These are phyloP conservation scores for Oreochromis grahami DNA, from an alignment of 2,797 vertebrate genomes.

Conservation along the genomic window DNA sequence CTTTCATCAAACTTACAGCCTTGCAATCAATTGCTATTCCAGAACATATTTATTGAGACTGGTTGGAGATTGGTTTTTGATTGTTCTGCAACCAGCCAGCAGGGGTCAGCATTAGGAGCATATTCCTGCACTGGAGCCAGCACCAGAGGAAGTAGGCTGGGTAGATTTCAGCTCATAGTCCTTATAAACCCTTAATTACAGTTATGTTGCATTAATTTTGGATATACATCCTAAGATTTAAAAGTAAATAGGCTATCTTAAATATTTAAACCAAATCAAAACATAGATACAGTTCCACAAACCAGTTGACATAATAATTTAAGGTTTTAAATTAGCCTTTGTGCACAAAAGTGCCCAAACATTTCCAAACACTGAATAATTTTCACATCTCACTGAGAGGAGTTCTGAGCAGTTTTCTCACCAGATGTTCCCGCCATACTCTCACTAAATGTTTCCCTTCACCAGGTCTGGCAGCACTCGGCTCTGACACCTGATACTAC, in stretches of 20 bases:
- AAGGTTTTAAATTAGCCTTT: neutral
- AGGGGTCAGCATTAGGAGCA: conserved; percentile 26
- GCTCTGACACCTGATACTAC: conserved; percentile 34
- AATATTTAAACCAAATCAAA: neutral
- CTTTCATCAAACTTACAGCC: neutral
- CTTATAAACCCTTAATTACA: neutral
- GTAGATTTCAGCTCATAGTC: neutral
- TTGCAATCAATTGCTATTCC: neutral
- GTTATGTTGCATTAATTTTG: neutral
- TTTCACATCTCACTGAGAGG: neutral
- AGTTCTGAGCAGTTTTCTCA: neutral
- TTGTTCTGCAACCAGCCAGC: conserved; percentile 8
- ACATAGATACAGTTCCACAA: neutral
- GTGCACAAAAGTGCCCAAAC: neutral
- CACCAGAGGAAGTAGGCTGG: neutral
- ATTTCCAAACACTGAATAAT: neutral
- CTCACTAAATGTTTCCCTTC: conserved; percentile 2
- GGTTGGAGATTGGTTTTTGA: neutral
- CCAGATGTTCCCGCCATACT: neutral
- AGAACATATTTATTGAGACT: neutral
- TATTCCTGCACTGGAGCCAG: neutral
- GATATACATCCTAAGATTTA: neutral
- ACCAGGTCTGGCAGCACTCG: neutral
- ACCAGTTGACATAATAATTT: neutral
- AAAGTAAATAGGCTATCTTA: neutral